Evolutionary conservation across 2,888 invertebrate species (phyloP).

Genomic region (Pharmacophagus antenor): DNA sequence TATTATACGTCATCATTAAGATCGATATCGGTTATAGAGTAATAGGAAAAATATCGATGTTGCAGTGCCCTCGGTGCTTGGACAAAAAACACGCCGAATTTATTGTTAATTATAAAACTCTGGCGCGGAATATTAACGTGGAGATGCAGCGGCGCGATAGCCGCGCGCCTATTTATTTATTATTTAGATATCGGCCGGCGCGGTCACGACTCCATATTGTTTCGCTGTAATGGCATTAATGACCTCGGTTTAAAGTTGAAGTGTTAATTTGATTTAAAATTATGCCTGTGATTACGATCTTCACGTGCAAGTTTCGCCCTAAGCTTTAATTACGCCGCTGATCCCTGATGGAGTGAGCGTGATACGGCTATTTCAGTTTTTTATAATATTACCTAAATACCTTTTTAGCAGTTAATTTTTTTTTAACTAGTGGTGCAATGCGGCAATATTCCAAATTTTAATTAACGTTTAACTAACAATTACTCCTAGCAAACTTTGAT

Average conservation of each 20-base stretch:
- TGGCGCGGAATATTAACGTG: constrained; percentile 72
- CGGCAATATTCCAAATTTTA: constrained; percentile 13
- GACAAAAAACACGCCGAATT: constrained; percentile 78
- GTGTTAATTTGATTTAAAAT: constrained; percentile 82
- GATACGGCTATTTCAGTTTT: constrained; percentile 49
- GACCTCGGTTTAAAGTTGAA: constrained; percentile 80
- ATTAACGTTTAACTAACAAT: background rate
- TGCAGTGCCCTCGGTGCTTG: constrained; percentile 54
- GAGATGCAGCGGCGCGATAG: constrained; percentile 73
- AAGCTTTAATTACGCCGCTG: constrained; percentile 72
- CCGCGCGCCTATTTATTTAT: constrained; percentile 77
- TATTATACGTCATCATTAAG: constrained; percentile 60
- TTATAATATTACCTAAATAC: constrained; percentile 43
- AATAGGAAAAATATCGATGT: constrained; percentile 68
- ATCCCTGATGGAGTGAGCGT: constrained; percentile 61
- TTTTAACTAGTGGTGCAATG: constrained; percentile 31
- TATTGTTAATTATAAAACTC: constrained; percentile 81
- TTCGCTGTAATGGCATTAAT: constrained; percentile 77
- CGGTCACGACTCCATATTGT: constrained; percentile 79
- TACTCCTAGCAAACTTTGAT: background rate
- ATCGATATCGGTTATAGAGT: constrained; percentile 60
- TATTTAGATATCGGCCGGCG: constrained; percentile 76
- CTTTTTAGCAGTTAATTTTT: constrained; percentile 26
- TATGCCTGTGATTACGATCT: constrained; percentile 75
- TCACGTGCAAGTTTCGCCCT: constrained; percentile 72